These are phyloP conservation scores for Babylonia areolata DNA, from an alignment of 1,140 invertebrate species.

Conservation along the genomic window DNA sequence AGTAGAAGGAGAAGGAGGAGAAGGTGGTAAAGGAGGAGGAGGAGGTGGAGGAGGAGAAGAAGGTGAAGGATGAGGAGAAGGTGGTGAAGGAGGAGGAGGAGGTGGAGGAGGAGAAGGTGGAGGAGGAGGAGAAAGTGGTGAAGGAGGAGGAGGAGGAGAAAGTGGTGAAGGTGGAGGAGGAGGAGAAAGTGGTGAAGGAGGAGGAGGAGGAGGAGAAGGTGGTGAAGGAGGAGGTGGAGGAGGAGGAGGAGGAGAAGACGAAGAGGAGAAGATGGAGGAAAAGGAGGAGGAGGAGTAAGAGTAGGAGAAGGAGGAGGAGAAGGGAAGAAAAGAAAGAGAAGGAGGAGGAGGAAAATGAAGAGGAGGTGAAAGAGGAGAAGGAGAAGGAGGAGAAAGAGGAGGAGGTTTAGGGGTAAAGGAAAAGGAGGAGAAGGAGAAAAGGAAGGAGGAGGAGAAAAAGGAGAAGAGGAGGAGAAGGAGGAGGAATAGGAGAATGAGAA, in stretches of 20 bases:
- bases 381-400: no score
- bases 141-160: neutral
- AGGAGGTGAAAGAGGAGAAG: no score
- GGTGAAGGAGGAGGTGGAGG: no score
- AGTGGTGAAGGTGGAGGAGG: neutral
- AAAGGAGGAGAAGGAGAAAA: neutral
- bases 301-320: neutral
- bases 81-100: neutral
- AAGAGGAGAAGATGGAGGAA: neutral
- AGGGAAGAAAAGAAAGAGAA: neutral
- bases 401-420: no score
- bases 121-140: no score
- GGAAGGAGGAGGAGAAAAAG: neutral
- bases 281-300: neutral
- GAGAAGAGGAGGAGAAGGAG: no score
- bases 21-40: neutral
- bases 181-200: neutral
- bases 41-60: neutral
- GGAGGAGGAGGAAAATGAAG: no score
- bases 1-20: neutral
- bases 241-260: neutral
- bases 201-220: neutral
- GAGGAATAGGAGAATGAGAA: no score
- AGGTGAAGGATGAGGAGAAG: neutral
- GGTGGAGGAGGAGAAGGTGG: no score